Conservation (phyloP, 2,888 invertebrate species). For the Balanococcus diminutus region DNA sequence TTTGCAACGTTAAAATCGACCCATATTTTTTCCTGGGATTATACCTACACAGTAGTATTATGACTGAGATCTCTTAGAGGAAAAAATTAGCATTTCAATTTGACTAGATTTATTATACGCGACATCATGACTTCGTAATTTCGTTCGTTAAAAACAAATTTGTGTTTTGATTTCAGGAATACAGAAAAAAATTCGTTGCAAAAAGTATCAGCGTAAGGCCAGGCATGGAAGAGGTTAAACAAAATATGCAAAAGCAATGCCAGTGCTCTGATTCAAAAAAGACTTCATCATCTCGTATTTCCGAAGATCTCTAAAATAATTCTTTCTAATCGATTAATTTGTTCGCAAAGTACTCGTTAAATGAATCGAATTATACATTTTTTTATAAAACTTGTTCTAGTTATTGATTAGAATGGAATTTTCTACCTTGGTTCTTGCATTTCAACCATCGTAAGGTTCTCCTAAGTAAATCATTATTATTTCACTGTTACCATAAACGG, state of each 20-base stretch:
- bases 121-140: neutral
- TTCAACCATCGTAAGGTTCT: slow-evolving; percentile 92
- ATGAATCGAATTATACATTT: neutral
- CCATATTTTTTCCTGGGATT: neutral
- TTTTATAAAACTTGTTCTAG: neutral
- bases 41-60: neutral
- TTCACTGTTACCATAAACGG: slow-evolving; percentile 99
- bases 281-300: neutral
- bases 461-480: slow-evolving; percentile 99
- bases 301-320: neutral
- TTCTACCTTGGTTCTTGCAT: neutral
- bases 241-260: slow-evolving; percentile 61
- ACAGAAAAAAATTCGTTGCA: slow-evolving; percentile 69
- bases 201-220: slow-evolving; percentile 66
- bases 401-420: neutral
- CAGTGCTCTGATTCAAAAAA: neutral
- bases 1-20: neutral
- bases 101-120: neutral
- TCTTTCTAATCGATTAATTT: neutral
- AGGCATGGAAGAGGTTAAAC: slow-evolving; percentile 69
- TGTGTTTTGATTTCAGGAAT: slow-evolving; percentile 67
- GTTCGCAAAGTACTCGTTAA: neutral
- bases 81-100: neutral
- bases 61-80: neutral
- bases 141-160: neutral